A percentile compares a stretch with the other conserved stretches of the same genome.
These are phyloP conservation scores for Selenia dentaria DNA, from an alignment of 2,888 invertebrate genomes.

Conservation along the genomic window DNA sequence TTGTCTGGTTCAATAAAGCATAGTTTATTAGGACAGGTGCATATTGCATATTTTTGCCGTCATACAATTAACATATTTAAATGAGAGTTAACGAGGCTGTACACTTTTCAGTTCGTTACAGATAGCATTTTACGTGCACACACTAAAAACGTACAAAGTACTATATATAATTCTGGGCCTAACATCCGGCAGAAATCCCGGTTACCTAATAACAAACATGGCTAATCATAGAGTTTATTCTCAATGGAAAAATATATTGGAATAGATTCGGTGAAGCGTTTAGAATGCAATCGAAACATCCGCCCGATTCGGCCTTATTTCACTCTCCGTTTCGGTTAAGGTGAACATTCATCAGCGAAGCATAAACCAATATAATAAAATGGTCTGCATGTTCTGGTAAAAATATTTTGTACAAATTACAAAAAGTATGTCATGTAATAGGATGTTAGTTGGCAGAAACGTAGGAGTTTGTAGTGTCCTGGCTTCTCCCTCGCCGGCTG, in stretches of 20 bases:
- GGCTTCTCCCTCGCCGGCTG: too few species aligned
- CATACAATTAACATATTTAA: neutral
- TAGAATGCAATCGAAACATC: constrained; percentile 31
- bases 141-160: constrained; percentile 6
- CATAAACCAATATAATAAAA: too few species aligned
- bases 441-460: too few species aligned
- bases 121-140: constrained; percentile 6
- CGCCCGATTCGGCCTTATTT: constrained; percentile 33
- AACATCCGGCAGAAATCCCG: constrained; percentile 29
- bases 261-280: constrained; percentile 26
- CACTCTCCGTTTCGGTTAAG: constrained; percentile 19
- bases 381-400: too few species aligned
- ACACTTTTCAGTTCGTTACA: constrained; percentile 9
- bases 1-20: neutral
- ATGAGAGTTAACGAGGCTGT: constrained; percentile 12
- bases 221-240: constrained; percentile 32
- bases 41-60: constrained; percentile 13
- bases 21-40: constrained; percentile 22
- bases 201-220: constrained; percentile 30
- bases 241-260: constrained; percentile 33
- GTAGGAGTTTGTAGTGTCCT: too few species aligned
- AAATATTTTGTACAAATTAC: too few species aligned
- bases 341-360: constrained; percentile 13
- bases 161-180: constrained; percentile 3
- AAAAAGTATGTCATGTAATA: too few species aligned